Conservation (phyloP, 2,888 invertebrate genomes). For the Chalcis sispes region DNA sequence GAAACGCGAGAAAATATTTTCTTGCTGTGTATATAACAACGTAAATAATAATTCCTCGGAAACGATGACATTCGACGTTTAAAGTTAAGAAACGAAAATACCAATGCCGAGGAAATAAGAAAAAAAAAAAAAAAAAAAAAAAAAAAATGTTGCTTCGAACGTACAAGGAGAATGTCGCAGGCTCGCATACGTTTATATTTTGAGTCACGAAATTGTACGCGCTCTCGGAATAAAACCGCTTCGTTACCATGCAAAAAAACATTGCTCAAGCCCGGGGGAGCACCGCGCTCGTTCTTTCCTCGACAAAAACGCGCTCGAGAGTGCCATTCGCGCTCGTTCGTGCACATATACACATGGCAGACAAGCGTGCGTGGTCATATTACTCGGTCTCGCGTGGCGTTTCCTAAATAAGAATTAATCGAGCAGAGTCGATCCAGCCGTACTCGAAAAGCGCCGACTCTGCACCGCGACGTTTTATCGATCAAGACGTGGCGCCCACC, state of each 20-base stretch:
- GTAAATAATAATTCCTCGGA: no score
- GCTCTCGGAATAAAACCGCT: not conserved
- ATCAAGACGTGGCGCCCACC: conserved; percentile 9
- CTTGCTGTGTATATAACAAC: no score
- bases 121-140: not conserved
- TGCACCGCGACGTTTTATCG: conserved; percentile 10
- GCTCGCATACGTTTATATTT: conserved; percentile 10
- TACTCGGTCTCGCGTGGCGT: conserved; percentile 22
- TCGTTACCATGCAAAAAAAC: conserved; percentile 31
- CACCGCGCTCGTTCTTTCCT: conserved; percentile 2
- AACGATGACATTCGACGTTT: not conserved
- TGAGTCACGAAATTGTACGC: conserved; percentile 21
- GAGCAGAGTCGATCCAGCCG: conserved; percentile 3
- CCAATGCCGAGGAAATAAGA: no score
- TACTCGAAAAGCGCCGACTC: not conserved
- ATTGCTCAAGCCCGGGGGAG: conserved; percentile 25
- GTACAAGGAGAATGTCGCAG: not conserved
- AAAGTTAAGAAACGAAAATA: no score
- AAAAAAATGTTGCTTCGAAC: not conserved
- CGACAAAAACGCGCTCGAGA: not conserved
- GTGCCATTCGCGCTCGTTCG: not conserved
- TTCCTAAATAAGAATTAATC: conserved; percentile 43
- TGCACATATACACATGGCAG: not conserved
- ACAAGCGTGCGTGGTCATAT: conserved; percentile 22
- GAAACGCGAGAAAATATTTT: no score